Conservation (phyloP, 1,140 invertebrate genomes). For the Drosophila arawakana region DNA sequence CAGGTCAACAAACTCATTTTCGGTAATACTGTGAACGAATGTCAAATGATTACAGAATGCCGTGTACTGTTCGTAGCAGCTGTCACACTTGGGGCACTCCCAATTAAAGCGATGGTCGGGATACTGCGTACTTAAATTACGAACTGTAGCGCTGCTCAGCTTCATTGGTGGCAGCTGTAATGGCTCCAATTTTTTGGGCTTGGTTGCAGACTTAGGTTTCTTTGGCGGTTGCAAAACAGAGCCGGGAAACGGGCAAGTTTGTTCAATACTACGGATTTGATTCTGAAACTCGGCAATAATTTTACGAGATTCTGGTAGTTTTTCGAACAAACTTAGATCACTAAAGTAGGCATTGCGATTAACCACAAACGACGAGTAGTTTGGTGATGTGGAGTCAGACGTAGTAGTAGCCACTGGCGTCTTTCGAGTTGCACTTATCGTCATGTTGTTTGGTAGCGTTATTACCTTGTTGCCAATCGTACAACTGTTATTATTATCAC, state of each 20-base stretch:
- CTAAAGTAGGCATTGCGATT: slow-evolving; percentile 27
- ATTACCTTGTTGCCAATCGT: slow-evolving; percentile 20
- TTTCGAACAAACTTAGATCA: slow-evolving; percentile 50
- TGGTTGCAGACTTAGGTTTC: not conserved
- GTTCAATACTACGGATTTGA: slow-evolving; percentile 68
- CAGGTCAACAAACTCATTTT: slow-evolving; percentile 19
- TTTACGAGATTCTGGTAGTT: slow-evolving; percentile 63
- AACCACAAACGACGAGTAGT: not conserved
- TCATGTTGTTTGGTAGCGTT: slow-evolving; percentile 2
- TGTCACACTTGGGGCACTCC: slow-evolving; percentile 51
- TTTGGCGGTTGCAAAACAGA: slow-evolving; percentile 54
- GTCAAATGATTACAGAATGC: slow-evolving; percentile 54
- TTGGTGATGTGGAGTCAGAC: not conserved
- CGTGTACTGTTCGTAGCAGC: slow-evolving; percentile 32
- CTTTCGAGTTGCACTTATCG: slow-evolving; percentile 13
- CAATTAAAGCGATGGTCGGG: slow-evolving; percentile 49
- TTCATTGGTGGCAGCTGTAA: slow-evolving; percentile 2
- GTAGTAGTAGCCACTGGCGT: not conserved
- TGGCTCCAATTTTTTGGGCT: not conserved
- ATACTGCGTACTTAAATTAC: slow-evolving; percentile 35
- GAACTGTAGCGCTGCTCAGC: slow-evolving; percentile 5
- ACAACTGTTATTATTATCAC: not conserved
- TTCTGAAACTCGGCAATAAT: slow-evolving; percentile 67
- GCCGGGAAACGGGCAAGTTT: slow-evolving; percentile 60
- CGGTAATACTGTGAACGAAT: slow-evolving; percentile 19